These are phyloP conservation scores for Bugula neritina DNA, from an alignment of 2,888 invertebrate genomes.

Conservation along the genomic window DNA sequence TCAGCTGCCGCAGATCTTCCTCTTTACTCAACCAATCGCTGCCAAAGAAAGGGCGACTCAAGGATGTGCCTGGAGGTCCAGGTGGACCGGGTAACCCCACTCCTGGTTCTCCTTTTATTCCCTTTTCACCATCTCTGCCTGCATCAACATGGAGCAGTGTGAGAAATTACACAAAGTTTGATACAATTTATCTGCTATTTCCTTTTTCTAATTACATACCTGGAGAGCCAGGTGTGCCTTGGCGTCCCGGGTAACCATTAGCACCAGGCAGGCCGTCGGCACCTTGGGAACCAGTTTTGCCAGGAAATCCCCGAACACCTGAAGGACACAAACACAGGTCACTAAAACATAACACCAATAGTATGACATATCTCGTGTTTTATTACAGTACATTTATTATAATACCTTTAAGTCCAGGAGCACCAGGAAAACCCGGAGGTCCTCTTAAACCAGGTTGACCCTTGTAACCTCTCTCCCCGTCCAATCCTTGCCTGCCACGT, in stretches of 20 bases:
- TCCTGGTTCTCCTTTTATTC: slow-evolving; percentile 26
- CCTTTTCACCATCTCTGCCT: slow-evolving; percentile 31
- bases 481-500: slow-evolving; percentile 1
- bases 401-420: slow-evolving; percentile 29
- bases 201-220: too few species aligned
- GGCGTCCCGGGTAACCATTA: not conserved
- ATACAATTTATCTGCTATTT: too few species aligned
- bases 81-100: slow-evolving; percentile 40
- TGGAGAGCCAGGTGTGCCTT: not conserved
- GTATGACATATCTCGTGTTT: not conserved
- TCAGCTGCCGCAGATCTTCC: not conserved
- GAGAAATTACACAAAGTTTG: too few species aligned
- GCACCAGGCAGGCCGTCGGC: not conserved
- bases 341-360: not conserved
- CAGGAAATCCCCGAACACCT: slow-evolving; percentile 33
- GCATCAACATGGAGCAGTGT: not conserved
- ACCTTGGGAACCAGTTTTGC: slow-evolving; percentile 23
- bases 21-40: not conserved
- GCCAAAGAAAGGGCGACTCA: not conserved
- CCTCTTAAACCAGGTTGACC: slow-evolving; percentile 12
- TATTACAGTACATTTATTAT: not conserved
- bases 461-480: slow-evolving; percentile 5
- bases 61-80: slow-evolving; percentile 34
- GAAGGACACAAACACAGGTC: not conserved
- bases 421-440: slow-evolving; percentile 31